A percentile compares a stretch with the other conserved stretches of the same genome.
Conservation (phyloP, 2,113 vertebrate species). For the Glaucomys volans region DNA sequence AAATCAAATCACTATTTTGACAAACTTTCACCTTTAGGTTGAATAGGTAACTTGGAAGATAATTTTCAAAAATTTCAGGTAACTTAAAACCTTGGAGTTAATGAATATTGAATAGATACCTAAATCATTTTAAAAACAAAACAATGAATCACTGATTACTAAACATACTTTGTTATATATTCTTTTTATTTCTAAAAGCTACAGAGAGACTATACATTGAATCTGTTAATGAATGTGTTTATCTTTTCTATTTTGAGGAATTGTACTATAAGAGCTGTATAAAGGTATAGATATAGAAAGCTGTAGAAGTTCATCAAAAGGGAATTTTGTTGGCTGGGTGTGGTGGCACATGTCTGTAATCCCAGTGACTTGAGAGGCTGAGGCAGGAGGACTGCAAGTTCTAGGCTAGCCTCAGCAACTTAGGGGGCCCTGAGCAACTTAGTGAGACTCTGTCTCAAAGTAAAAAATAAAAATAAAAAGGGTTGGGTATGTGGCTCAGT, state of each 20-base stretch:
- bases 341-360: no score
- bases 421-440: no score
- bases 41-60: constrained; percentile 12
- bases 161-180: background rate
- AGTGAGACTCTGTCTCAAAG: no score
- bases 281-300: background rate
- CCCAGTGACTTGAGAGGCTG: no score
- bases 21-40: background rate
- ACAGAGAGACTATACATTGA: background rate
- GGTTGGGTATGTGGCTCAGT: no score
- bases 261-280: background rate
- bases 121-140: constrained; percentile 6
- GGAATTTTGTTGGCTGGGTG: background rate
- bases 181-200: background rate
- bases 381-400: no score
- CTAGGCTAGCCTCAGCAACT: no score
- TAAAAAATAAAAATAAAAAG: no score
- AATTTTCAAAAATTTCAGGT: constrained; percentile 1
- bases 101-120: background rate
- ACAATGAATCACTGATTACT: background rate
- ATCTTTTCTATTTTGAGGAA: background rate
- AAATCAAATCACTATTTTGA: background rate
- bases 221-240: background rate
- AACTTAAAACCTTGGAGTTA: background rate
- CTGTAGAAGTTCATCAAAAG: background rate